Evolutionary conservation across 2,113 vertebrate species (phyloP).

Genomic region (Pelobates fuscus): DNA sequence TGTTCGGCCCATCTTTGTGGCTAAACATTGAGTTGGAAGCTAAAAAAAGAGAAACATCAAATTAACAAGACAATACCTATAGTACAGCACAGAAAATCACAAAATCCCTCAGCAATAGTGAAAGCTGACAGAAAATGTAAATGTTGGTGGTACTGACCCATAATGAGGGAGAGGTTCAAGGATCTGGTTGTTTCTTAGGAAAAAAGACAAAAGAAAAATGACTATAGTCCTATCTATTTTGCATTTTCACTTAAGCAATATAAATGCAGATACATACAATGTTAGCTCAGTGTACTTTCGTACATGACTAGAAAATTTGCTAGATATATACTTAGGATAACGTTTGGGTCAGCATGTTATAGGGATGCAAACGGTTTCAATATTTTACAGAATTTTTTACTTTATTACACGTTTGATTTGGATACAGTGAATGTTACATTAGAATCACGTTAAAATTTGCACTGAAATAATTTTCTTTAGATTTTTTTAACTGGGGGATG

Average conservation of each 20-base stretch:
- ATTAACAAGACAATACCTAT: neutral
- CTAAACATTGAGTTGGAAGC: conserved; percentile 93
- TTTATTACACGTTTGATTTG: too few species aligned
- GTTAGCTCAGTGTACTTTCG: too few species aligned
- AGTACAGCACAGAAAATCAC: neutral
- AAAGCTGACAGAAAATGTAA: conserved; percentile 19
- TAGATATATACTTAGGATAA: too few species aligned
- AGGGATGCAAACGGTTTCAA: too few species aligned
- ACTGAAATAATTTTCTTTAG: too few species aligned
- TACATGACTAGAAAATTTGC: too few species aligned
- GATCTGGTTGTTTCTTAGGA: conserved; percentile 44
- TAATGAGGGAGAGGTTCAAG: conserved; percentile 39
- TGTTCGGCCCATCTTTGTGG: conserved; percentile 93
- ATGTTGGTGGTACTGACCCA: conserved; percentile 38
- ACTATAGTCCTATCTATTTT: conserved; percentile 23
- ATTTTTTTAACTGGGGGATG: too few species aligned
- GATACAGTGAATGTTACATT: too few species aligned
- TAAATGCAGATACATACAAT: conserved; percentile 17
- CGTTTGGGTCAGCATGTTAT: too few species aligned
- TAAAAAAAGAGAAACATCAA: conserved; percentile 78
- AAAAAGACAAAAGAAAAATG: conserved; percentile 43
- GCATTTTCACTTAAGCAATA: conserved; percentile 12
- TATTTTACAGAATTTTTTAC: too few species aligned
- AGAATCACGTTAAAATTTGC: too few species aligned
- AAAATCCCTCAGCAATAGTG: conserved; percentile 3